A percentile compares a stretch with the other conserved stretches of the same genome.
Conservation (phyloP, 2,888 invertebrate species). For the Nasonia oneida region DNA sequence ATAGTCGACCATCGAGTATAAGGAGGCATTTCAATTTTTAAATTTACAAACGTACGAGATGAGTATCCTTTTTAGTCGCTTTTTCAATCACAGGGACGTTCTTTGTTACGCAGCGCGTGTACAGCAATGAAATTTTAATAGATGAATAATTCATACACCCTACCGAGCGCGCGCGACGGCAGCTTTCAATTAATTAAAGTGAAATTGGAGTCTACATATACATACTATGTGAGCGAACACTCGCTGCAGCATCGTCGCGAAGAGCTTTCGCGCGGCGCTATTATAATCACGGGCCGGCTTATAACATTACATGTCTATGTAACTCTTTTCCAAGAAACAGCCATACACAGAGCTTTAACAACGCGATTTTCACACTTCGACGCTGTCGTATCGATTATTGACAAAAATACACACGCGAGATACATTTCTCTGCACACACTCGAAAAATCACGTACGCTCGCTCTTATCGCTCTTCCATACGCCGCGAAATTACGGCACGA, state of each 20-base stretch:
- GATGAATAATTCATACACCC: too few relatives aligned
- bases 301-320: background rate
- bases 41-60: too few relatives aligned
- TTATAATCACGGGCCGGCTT: background rate
- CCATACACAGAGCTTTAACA: background rate
- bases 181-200: conserved; percentile 1
- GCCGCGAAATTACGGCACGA: background rate
- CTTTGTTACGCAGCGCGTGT: background rate
- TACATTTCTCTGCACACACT: background rate
- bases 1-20: too few relatives aligned
- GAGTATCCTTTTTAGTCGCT: background rate
- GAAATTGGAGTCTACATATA: background rate
- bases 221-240: background rate
- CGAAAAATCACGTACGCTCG: background rate
- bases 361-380: too few relatives aligned
- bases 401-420: background rate
- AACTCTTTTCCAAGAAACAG: background rate
- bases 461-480: background rate
- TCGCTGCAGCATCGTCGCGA: background rate
- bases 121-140: too few relatives aligned
- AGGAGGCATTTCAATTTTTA: too few relatives aligned
- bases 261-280: background rate
- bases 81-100: background rate
- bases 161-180: background rate
- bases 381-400: too few relatives aligned